Evolutionary conservation across 2,797 vertebrate genomes (phyloP), one percentile per base, ranked within the genome.

Genomic region (Leptatherina wallacei): DNA sequence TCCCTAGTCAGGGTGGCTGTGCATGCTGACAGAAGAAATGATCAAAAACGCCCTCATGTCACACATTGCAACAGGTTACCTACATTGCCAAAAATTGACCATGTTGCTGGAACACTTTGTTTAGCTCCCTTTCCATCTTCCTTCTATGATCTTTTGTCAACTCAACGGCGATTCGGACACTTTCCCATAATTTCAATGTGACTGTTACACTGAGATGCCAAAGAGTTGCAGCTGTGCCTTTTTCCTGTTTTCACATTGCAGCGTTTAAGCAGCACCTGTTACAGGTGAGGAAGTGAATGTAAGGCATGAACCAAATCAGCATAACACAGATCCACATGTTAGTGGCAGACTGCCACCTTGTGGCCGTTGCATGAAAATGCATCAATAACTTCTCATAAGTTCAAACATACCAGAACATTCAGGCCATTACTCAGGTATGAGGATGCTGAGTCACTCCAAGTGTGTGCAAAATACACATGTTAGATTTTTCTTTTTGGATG

Each of bases 11-110:
- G 85, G 78, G 92, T 11, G 86, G 92, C 81, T 98, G 96, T 27
- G 83, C 94, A 51, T 97, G 96, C 90, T 97, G 95, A 94, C 84
- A 3, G 24, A 20, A 32, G 42, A 63, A 52, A 54, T 6, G 24
- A 51, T 73, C 7, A n/a, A 42, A 40, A 60, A 64, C 1, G 42
- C 32, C 68, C 80, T 60, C 18, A 60, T 4, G 11, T 40, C 27
- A 42, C 38, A 60, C 44, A 72, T 38, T 36, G 12, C 68, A 61
- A 63, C 9, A 79, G 22, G 65, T 60, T 27, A 42, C 56, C 57
- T 30, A 14, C 75, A 59, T 67, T 62, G 65, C 77, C 73, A 77
- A 61, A 85, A 56, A 59, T 65, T 8, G 61, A 27, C 69, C 57
- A 71, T 71, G 57, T 67, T 73, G 54, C 71, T 84, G 61, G 47